Evolutionary conservation across 1,140 invertebrate species (phyloP).

Genomic region (Trichomalopsis sarcophagae): DNA sequence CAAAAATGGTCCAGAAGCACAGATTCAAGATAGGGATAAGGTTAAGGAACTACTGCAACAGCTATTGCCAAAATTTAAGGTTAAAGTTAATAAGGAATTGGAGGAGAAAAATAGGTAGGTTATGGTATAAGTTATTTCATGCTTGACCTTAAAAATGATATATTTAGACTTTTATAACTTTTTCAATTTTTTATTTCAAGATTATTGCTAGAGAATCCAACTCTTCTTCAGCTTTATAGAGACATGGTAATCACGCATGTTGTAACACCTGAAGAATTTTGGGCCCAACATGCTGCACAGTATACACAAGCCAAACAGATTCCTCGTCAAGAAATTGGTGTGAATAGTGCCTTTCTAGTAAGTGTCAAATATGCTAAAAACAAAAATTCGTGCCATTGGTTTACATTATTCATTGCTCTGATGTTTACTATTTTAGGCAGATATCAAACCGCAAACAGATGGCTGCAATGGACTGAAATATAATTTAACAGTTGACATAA

Average conservation of each 20-base stretch:
- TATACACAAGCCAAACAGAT: conserved; percentile 84
- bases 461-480: conserved; percentile 98
- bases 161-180: not conserved
- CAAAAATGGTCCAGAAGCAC: conserved; percentile 85
- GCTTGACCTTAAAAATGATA: not conserved
- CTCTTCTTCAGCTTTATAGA: conserved; percentile 89
- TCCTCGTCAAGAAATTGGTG: conserved; percentile 88
- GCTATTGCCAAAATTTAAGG: conserved; percentile 95
- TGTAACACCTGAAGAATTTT: conserved; percentile 96
- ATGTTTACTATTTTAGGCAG: conserved; percentile 79
- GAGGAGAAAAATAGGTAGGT: conserved; percentile 87
- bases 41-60: conserved; percentile 95
- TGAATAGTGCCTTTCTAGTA: conserved; percentile 74
- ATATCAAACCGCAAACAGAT: conserved; percentile 97
- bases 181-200: conserved; percentile 63
- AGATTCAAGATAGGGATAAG: conserved; percentile 92
- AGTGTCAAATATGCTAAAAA: conserved; percentile 35
- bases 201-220: conserved; percentile 88
- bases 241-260: conserved; percentile 96
- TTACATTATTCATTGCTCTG: not conserved
- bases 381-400: not conserved
- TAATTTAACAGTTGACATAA: conserved; percentile 97
- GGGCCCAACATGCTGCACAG: conserved; percentile 89
- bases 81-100: conserved; percentile 94
- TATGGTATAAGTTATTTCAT: conserved; percentile 4